Percentiles rank a stretch among this genome's conserved stretches.
phyloP scores from a whole-genome alignment of 2,113 vertebrate genomes.

The Campylomormyrus tamandua region DNA sequence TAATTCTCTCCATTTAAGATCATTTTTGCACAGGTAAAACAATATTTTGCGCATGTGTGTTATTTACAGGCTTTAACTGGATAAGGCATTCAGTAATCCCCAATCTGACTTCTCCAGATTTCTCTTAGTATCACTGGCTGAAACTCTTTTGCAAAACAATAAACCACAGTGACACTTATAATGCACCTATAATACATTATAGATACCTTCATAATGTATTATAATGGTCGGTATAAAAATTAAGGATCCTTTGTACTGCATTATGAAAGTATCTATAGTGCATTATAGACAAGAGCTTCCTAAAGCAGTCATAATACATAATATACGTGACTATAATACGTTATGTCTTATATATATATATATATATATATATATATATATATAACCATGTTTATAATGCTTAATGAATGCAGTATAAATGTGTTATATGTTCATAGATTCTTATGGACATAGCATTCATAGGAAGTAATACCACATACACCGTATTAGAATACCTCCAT shows the following conservation, averaged over 20 bases:
- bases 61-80: neutral
- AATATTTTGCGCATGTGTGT: neutral
- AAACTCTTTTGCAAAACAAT: neutral
- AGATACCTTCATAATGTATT: neutral
- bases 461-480: neutral
- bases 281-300: neutral
- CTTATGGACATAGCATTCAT: neutral
- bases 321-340: neutral
- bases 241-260: neutral
- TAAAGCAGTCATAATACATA: neutral
- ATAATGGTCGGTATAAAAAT: neutral
- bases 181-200: neutral
- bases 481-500: neutral
- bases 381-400: too few relatives aligned
- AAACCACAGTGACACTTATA: neutral
- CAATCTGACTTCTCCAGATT: neutral
- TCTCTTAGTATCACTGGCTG: neutral
- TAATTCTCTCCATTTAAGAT: neutral
- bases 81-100: neutral
- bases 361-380: too few relatives aligned
- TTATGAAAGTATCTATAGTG: neutral
- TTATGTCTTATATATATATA: neutral
- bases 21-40: neutral
- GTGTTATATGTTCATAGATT: neutral
- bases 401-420: too few relatives aligned